A percentile compares a stretch with the other conserved stretches of the same genome.
These are phyloP conservation scores for Sinelater perroti DNA, from an alignment of 2,888 invertebrate genomes.

Conservation along the genomic window DNA sequence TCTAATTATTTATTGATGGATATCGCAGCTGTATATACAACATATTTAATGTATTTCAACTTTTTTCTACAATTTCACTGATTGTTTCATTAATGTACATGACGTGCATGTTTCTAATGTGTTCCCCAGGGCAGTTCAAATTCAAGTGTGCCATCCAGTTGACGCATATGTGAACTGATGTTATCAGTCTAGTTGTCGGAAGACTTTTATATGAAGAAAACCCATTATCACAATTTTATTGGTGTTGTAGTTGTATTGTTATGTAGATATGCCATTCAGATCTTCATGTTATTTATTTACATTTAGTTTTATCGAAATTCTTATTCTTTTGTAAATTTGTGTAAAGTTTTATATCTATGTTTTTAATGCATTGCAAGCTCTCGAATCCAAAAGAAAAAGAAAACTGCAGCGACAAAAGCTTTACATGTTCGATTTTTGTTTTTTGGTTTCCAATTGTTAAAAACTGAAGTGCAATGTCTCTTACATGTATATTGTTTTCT, in stretches of 20 bases:
- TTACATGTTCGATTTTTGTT: constrained; percentile 16
- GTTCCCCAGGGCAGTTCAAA: constrained; percentile 47
- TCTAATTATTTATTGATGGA: constrained; percentile 37
- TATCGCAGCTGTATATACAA: too few species aligned
- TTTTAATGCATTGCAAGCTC: constrained; percentile 50
- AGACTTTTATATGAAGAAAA: constrained; percentile 48
- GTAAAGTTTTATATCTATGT: constrained; percentile 53
- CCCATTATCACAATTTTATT: constrained; percentile 48
- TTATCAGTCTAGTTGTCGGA: constrained; percentile 52
- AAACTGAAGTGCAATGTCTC: constrained; percentile 54
- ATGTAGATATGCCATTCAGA: constrained; percentile 60
- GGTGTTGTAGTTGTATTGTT: constrained; percentile 62
- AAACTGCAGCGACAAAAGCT: constrained; percentile 17
- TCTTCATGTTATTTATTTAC: constrained; percentile 59
- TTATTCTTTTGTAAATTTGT: constrained; percentile 51
- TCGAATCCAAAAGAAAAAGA: constrained; percentile 32
- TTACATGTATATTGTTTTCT: constrained; percentile 53
- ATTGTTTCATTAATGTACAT: constrained; percentile 19
- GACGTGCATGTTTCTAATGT: constrained; percentile 19
- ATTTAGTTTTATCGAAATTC: constrained; percentile 40
- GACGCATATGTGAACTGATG: constrained; percentile 42
- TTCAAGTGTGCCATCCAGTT: constrained; percentile 56
- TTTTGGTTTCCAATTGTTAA: constrained; percentile 30
- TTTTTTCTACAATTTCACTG: constrained; percentile 32
- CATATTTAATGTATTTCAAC: constrained; percentile 22